Conservation (phyloP, 2,113 vertebrate species). For the Sapayoa aenigma region DNA sequence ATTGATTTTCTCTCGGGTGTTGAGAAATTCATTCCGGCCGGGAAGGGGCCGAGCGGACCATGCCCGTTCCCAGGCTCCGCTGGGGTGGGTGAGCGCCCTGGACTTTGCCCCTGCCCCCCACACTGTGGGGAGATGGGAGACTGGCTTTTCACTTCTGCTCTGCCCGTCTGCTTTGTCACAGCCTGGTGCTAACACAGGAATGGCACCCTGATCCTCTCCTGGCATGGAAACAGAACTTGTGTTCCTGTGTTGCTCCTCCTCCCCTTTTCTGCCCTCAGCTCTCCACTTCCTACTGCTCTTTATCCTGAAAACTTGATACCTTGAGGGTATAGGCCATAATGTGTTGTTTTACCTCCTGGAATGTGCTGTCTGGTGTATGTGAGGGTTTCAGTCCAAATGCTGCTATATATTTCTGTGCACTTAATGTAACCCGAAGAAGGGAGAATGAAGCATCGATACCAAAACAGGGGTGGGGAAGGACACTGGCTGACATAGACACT, state of each 20-base stretch:
- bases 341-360: slow-evolving; percentile 79
- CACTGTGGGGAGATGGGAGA: not conserved
- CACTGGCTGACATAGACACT: slow-evolving; percentile 60
- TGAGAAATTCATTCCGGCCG: slow-evolving; percentile 19
- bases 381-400: slow-evolving; percentile 84
- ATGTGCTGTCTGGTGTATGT: slow-evolving; percentile 77
- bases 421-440: slow-evolving; percentile 80
- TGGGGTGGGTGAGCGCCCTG: slow-evolving; percentile 18
- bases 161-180: slow-evolving; percentile 63
- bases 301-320: slow-evolving; percentile 81
- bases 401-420: slow-evolving; percentile 86
- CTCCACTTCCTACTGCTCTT: slow-evolving; percentile 74
- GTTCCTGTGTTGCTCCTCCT: slow-evolving; percentile 61
- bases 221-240: slow-evolving; percentile 70
- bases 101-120: slow-evolving; percentile 2
- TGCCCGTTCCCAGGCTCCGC: not conserved
- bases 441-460: slow-evolving; percentile 77
- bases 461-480: slow-evolving; percentile 66
- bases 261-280: slow-evolving; percentile 68
- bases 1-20: slow-evolving; percentile 10
- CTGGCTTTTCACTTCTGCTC: slow-evolving; percentile 64
- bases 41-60: not conserved
- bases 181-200: slow-evolving; percentile 71
- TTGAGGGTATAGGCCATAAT: slow-evolving; percentile 73
- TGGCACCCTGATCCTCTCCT: slow-evolving; percentile 69